Base-by-base conservation (phyloP, 2,888 invertebrate genomes). In the Drosophila eohydei region DNA sequence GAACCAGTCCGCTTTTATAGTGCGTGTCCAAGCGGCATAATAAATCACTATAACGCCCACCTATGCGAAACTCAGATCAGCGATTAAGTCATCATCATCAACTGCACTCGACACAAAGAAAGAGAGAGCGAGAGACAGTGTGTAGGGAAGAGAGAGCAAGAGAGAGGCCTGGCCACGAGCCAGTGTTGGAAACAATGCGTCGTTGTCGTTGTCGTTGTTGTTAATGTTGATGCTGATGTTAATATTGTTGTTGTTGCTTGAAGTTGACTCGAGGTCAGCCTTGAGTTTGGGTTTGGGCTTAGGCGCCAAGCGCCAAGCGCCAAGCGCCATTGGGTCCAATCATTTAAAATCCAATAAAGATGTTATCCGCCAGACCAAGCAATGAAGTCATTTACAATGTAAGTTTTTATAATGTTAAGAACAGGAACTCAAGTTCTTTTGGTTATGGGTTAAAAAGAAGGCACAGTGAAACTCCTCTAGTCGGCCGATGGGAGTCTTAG, bases 1-100 rank as follows among this genome's bases (percentile, higher is more conserved):
- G 32, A 67, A 71, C 46, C 67, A 66, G 68, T 66, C 28, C 38
- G 74, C 58, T 75, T 82, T 75, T 71, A 80, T 78, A 85, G 86
- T 83, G 83, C 83, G 86, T 85, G 76, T 76, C 72, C 80, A 71
- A 81, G 81, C 73, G 66, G 83, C 67, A 76, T 76, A 85, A 83
- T 83, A 83, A 83, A 85, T 83, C 86, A 83, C 69, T 68, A 74
- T 71, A 70, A 83, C 83, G 83, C 83, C 83, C 83, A 83, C 83
- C 71, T 71, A 61, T 66, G 36, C 74, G 74, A 71, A 61, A 50
- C 69, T 69, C 65, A 74, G 83, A 83, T 83, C 83, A 71, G 40
- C 83, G 83, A 83, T 83, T 83, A 83, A 85, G 86, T 83, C 86
- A 83, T 83, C 83, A 83, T 72, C 83, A 71, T 73, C 71, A 78